These are phyloP conservation scores for Morpho achilles DNA, from an alignment of 2,888 invertebrate genomes.

Conservation along the genomic window DNA sequence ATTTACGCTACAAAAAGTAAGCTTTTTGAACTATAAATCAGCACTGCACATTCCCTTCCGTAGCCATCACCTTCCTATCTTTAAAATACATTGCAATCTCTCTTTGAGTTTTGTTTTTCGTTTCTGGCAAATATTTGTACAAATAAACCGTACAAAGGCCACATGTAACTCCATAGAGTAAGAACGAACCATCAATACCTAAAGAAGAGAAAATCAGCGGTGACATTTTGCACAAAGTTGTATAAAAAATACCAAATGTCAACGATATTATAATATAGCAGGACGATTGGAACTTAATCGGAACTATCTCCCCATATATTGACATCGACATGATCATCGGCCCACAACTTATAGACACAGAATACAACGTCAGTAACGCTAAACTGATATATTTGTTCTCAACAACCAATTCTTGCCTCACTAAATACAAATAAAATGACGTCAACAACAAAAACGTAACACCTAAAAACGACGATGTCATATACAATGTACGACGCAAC, in stretches of 20 bases:
- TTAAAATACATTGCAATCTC: slow-evolving; percentile 33
- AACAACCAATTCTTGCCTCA: slow-evolving; percentile 33
- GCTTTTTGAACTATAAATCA: too few relatives aligned
- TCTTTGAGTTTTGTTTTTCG: slow-evolving; percentile 35
- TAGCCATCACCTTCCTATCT: not conserved
- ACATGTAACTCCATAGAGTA: slow-evolving; percentile 32
- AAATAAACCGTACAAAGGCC: slow-evolving; percentile 29
- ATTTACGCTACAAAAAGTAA: too few relatives aligned
- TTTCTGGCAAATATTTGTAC: slow-evolving; percentile 35
- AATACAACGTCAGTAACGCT: slow-evolving; percentile 40
- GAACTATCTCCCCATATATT: slow-evolving; percentile 48
- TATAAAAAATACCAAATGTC: slow-evolving; percentile 38
- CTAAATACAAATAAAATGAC: slow-evolving; percentile 47
- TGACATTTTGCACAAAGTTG: slow-evolving; percentile 43
- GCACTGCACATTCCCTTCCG: too few relatives aligned
- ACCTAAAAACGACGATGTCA: slow-evolving; percentile 41
- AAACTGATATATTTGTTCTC: slow-evolving; percentile 44
- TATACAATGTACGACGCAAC: slow-evolving; percentile 38
- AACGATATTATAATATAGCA: slow-evolving; percentile 38
- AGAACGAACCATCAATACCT: slow-evolving; percentile 44
- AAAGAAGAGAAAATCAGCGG: slow-evolving; percentile 41
- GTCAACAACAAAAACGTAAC: slow-evolving; percentile 44
- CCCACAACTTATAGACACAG: slow-evolving; percentile 49
- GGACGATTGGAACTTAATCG: slow-evolving; percentile 42
- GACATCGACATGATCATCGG: slow-evolving; percentile 51